Base-by-base conservation (phyloP, 2,113 vertebrate genomes). In the Oryzias curvinotus region DNA sequence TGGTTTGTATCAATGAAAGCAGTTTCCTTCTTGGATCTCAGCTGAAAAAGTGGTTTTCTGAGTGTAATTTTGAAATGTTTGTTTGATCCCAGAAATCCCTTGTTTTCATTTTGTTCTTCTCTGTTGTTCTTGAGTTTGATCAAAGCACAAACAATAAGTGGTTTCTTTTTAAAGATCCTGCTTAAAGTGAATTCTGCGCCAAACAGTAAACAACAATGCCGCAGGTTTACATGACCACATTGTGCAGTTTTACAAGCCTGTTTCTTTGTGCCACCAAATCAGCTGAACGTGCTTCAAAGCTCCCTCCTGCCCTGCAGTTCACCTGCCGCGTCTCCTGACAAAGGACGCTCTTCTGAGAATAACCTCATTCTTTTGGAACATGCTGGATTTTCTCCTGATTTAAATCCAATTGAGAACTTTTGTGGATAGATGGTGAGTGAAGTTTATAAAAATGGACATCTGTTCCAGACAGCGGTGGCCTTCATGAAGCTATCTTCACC, bases 231-330 rank as follows among this genome's bases (percentile, higher is more conserved):
- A 62, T 54, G 10, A 57, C 54, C 69, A 44, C 43, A 51, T 28
- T 16, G 67, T 49, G 42, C 28, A 69, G 36, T 65, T 25, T 57
- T 30, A 28, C n/a, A 60, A 67, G n/a, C 17, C 43, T n/a, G 57
- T 23, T 53, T 49, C 52, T 53, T 53, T 18, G 54, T 62, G 36
- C 7, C 19, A 12, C 18, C 10, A 18, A 17, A 36, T 12, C 36
- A 36, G 36, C 28, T 30, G 28, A 30, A 30, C 1, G 28, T 30
- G 28, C 28, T 30, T 30, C 28, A 30, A 30, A 30, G 6, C 28
- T 7, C 28, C 6, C 28, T 30, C 28, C 28, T 30, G 28, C 1
- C 28, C 28, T 30, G 28, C 5, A 30, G 28, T 30, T 30, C 28
- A 30, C 21, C 21, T 23, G 21, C 28, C 7, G 7, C 28, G 28